Base-by-base conservation (phyloP, 2,797 vertebrate species). In the Balearica regulorum region DNA sequence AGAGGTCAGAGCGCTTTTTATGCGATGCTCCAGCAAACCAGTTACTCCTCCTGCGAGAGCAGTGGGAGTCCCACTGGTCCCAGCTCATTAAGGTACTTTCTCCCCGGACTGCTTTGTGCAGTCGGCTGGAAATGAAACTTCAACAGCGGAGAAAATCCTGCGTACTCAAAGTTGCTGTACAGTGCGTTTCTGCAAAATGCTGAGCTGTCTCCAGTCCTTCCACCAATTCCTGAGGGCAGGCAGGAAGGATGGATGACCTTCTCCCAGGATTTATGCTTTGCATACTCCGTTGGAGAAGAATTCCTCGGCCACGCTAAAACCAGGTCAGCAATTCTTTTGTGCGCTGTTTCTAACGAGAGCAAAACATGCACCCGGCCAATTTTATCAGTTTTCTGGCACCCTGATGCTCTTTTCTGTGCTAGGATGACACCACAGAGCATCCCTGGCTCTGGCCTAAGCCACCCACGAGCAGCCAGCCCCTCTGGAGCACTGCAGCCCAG, bases 51-150 rank as follows among this genome's bases (percentile, higher is more conserved):
- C 77, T 6, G 9, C 3, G 2, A 44, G 66, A 64, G 68, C 6
- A 1, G 12, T 6, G 55, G 82, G 58, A 71, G 43, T 75, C 73
- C 78, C 68, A 24, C 26, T 4, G 31, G 33, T 44, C 48, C 39
- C 4, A 1, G 37, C 39, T 88, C 25, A 33, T 68, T 43, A 58
- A n/a, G 10, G 61, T 11, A 16, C 13, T 33, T 72, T 72, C 51
- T 82, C 33, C 24, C 11, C 1, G 0, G 3, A 8, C 8, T 1
- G 6, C 65, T 58, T 22, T 6, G 9, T 6, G 19, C 48, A 39
- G 58, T 28, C 1, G 0, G 17, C 44, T 92, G 58, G 54, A 86
- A 72, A 66, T 0, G 2, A n/a, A 37, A 39, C 37, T 89, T 54
- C 25, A 24, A 17, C 3, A 60, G 39, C 44, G 14, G 37, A 31